These are phyloP conservation scores for Atta colombica DNA, from an alignment of 1,140 invertebrate species.

Conservation along the genomic window DNA sequence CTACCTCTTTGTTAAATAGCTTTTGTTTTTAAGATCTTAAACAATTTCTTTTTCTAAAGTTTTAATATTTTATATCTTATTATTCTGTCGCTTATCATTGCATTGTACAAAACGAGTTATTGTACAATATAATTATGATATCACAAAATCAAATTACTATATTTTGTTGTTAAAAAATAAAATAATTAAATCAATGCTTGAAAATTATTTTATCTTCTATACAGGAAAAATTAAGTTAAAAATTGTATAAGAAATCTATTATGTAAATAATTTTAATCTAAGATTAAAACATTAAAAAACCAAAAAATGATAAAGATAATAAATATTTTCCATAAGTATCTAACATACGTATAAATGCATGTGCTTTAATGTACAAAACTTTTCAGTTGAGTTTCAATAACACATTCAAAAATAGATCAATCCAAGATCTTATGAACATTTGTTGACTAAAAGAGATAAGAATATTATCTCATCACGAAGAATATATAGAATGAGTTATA, in stretches of 20 bases:
- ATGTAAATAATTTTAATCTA: no score
- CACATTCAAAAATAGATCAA: not conserved
- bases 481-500: not conserved
- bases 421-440: not conserved
- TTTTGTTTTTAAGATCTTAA: not conserved
- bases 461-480: conserved; percentile 35
- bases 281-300: not conserved
- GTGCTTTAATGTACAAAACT: not conserved
- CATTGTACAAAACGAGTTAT: not conserved
- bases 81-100: not conserved
- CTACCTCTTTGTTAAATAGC: no score
- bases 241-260: not conserved
- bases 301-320: not conserved
- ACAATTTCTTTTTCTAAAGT: not conserved
- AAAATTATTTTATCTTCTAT: not conserved
- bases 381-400: not conserved
- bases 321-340: not conserved
- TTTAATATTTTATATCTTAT: not conserved
- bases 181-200: not conserved
- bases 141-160: not conserved
- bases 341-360: not conserved
- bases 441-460: conserved; percentile 10
- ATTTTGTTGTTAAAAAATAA: not conserved
- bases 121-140: not conserved
- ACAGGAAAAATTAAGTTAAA: not conserved